Percentiles rank a stretch among this genome's conserved stretches.
Conservation (phyloP, 2,113 vertebrate genomes). For the Thomomys bottae region DNA sequence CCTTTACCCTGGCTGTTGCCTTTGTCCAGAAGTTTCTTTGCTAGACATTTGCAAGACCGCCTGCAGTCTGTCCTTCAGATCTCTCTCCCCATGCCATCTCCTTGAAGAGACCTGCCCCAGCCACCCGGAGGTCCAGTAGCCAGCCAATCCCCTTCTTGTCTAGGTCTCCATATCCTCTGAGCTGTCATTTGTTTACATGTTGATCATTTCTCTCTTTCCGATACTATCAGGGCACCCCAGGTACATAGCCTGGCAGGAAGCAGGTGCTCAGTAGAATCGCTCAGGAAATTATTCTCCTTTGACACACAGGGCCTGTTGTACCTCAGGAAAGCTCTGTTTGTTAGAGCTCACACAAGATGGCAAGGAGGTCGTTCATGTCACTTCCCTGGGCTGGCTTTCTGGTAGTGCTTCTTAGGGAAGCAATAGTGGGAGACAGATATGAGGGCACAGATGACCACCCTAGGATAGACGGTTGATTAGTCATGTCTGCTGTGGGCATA, state of each 20-base stretch:
- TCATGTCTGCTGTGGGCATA: not conserved
- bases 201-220: not conserved
- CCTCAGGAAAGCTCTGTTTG: not conserved
- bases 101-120: not conserved
- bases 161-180: not conserved
- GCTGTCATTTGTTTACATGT: not conserved
- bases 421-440: not conserved
- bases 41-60: not conserved
- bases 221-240: not conserved
- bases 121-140: too few species aligned
- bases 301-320: not conserved
- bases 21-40: not conserved
- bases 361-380: not conserved
- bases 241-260: not conserved
- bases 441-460: not conserved
- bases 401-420: not conserved
- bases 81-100: not conserved
- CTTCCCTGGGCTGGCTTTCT: accelerated
- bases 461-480: constrained; percentile 9
- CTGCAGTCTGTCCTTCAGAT: not conserved
- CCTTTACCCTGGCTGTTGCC: not conserved
- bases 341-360: not conserved
- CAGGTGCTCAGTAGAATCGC: not conserved
- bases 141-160: not conserved
- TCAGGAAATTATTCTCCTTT: not conserved